Evolutionary conservation across 2,888 invertebrate species (phyloP), one percentile per base, ranked within the genome.

Genomic region (Pandemis cinnamomeana): DNA sequence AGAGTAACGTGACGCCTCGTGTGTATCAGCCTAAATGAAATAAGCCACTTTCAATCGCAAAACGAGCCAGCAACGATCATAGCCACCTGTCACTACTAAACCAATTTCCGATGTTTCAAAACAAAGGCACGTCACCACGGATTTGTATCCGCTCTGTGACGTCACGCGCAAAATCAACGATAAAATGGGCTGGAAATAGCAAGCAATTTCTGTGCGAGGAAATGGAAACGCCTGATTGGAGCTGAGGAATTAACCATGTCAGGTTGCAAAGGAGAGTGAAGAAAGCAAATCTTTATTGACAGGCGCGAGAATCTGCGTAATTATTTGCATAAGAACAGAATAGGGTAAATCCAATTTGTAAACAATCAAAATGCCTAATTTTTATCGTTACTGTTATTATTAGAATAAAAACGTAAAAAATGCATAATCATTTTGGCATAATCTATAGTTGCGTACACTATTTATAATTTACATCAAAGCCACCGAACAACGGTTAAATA

Each of bases 51-150:
- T n/a, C 5, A 4, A 53, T n/a, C 13, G n/a, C 36, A 41, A 36
- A 36, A n/a, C 27, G 48, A 69, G 63, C 58, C 68, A 69, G 58
- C 67, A 55, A 55, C 41, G 63, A 69, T 72, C 63, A 72, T 48
- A 55, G 53, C 68, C 58, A 64, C 63, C 72, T 69, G 72, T 69
- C 72, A 72, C 55, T 42, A 41, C 63, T 60, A 51, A 72, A 69
- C 69, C 68, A 69, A 72, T 72, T 72, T 72, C 72, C 72, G 72
- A 27, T 67, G 13, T 51, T 51, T 13, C 62, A 48, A 67, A 72
- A 69, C 64, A 72, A 69, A 69, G 72, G 27, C 58, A 48, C 8
- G 64, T 64, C 64, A 64, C 44, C 20, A 55, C 46, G 58, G 68
- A 68, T 69, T 61, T 69, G 55, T 63, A 68, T 72, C 72, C 58